phyloP scores from a whole-genome alignment of 2,888 invertebrate species.

The Clanis bilineata region DNA sequence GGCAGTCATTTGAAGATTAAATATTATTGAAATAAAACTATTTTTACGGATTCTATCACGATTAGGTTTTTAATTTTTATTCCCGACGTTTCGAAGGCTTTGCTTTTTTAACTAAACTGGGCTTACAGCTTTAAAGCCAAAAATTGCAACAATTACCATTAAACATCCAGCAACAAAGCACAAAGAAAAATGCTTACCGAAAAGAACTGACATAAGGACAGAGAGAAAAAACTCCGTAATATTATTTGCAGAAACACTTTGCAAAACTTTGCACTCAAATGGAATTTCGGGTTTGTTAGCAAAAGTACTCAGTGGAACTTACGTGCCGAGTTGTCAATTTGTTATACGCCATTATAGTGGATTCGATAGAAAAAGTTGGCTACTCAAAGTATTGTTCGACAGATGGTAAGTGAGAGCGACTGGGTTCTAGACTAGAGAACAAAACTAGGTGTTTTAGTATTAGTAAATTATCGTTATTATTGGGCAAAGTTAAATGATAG shows the following conservation, averaged over 20 bases:
- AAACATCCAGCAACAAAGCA: neutral
- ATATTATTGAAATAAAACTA: too few relatives aligned
- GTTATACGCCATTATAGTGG: constrained; percentile 11
- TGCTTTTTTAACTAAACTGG: too few relatives aligned
- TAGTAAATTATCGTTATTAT: too few relatives aligned
- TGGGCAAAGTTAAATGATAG: too few relatives aligned
- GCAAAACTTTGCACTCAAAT: constrained; percentile 18
- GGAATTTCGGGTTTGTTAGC: constrained; percentile 16
- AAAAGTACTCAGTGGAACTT: constrained; percentile 7
- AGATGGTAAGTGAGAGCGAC: neutral
- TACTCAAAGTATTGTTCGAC: neutral
- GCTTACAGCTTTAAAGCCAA: too few relatives aligned
- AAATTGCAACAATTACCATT: neutral
- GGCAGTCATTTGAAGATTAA: too few relatives aligned
- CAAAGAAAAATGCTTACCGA: constrained; percentile 19
- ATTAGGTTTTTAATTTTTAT: too few relatives aligned
- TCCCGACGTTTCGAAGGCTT: too few relatives aligned
- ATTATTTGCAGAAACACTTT: constrained; percentile 31
- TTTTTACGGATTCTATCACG: too few relatives aligned
- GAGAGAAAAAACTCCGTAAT: constrained; percentile 34
- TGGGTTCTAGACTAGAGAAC: neutral
- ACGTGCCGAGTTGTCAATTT: constrained; percentile 12
- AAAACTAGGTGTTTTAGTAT: too few relatives aligned
- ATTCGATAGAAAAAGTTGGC: constrained; percentile 1
- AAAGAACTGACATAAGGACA: constrained; percentile 24